Evolutionary conservation across 2,888 invertebrate species (phyloP).

Genomic region (Scaptodrosophila latifasciaeformis): DNA sequence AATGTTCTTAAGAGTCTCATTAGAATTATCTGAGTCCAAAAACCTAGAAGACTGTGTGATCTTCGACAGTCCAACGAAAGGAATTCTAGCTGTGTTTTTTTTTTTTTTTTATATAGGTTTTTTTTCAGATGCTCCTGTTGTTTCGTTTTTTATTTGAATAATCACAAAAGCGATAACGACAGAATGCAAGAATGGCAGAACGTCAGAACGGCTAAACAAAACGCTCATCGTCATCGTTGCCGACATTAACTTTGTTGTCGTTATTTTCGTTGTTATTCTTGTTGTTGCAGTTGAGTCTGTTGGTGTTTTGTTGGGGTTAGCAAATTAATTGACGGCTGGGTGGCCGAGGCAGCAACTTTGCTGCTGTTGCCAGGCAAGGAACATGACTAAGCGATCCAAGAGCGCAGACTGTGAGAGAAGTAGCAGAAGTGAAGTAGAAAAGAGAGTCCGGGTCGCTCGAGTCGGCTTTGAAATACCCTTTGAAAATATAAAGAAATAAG

Average conservation of each 20-base stretch:
- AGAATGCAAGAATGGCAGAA: constrained; percentile 9
- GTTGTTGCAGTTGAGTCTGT: constrained; percentile 18
- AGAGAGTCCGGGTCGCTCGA: too few species aligned
- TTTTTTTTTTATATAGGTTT: constrained; percentile 1
- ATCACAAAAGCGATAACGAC: constrained; percentile 15
- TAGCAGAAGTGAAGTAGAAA: too few species aligned
- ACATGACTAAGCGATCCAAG: too few species aligned
- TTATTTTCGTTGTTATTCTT: constrained; percentile 12
- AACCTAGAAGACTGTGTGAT: too few species aligned
- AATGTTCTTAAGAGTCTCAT: too few species aligned
- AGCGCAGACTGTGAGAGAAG: too few species aligned
- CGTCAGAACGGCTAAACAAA: constrained; percentile 14
- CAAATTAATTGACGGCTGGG: constrained; percentile 1
- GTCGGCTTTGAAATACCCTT: too few species aligned
- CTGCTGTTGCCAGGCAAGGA: too few species aligned
- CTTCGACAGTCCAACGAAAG: too few species aligned
- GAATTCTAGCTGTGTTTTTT: not conserved
- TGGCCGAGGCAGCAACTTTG: constrained; percentile 1
- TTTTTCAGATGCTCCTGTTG: constrained; percentile 21
- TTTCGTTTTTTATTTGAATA: constrained; percentile 1
- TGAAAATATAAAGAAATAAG: too few species aligned
- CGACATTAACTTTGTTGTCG: constrained; percentile 8
- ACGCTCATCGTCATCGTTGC: constrained; percentile 20
- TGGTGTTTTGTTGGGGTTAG: constrained; percentile 1
- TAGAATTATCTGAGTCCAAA: too few species aligned